phyloP scores from a whole-genome alignment of 2,888 invertebrate genomes.

The Trissonchulus sp. region DNA sequence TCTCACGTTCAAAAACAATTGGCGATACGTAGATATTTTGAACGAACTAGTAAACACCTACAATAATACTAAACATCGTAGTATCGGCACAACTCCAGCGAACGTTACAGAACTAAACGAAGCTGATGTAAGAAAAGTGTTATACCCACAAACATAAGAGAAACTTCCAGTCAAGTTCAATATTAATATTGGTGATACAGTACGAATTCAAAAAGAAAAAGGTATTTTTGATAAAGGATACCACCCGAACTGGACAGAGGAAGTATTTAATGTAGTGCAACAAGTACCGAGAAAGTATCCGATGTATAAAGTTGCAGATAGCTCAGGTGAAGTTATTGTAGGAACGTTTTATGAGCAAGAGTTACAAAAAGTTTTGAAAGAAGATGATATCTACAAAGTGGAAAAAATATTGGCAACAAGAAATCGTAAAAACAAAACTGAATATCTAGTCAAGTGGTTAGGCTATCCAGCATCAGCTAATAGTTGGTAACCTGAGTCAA shows the following conservation, averaged over 20 bases:
- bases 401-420: constrained; percentile 2
- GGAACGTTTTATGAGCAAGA: constrained; percentile 6
- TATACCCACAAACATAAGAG: background rate
- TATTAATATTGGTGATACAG: constrained; percentile 6
- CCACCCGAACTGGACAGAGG: background rate
- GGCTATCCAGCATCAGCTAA: constrained; percentile 5
- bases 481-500: no score
- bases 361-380: background rate
- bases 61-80: constrained; percentile 5
- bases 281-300: background rate
- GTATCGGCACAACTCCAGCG: background rate
- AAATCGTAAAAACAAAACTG: background rate
- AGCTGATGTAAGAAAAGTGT: background rate
- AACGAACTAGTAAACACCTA: background rate
- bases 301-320: constrained; percentile 5
- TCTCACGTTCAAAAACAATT: background rate
- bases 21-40: background rate
- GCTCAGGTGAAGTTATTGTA: background rate
- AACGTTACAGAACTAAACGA: constrained; percentile 5
- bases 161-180: background rate
- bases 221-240: constrained; percentile 6
- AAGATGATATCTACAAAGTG: constrained; percentile 9
- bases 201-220: background rate
- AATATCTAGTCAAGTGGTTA: constrained; percentile 7
- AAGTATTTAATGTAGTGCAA: background rate